phyloP scores from a whole-genome alignment of 2,797 vertebrate genomes.

The Lepus townsendii region DNA sequence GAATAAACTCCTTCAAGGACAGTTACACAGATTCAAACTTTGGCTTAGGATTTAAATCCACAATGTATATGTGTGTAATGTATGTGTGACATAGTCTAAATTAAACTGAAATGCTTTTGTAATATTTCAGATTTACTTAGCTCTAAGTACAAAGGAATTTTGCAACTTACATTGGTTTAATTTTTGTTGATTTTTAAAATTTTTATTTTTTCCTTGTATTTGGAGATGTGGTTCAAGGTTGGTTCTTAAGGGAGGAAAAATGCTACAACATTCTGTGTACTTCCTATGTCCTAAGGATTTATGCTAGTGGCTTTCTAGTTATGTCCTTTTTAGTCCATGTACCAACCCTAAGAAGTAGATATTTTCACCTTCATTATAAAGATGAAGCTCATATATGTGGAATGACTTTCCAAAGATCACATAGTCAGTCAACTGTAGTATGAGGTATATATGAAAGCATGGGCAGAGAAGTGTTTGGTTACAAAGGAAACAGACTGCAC shows the following conservation, averaged over 20 bases:
- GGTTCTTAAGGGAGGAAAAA: neutral
- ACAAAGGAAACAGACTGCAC: neutral
- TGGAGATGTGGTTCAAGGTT: neutral
- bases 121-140: slow-evolving; percentile 28
- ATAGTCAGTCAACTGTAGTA: neutral
- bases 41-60: slow-evolving; percentile 39
- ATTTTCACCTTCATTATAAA: slow-evolving; percentile 19
- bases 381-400: neutral
- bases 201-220: neutral
- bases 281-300: neutral
- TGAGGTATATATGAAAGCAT: neutral
- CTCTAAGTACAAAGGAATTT: neutral
- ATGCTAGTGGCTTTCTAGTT: neutral
- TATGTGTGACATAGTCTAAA: slow-evolving; percentile 13
- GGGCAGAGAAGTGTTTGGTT: neutral
- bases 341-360: neutral
- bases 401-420: neutral
- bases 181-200: neutral
- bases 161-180: neutral
- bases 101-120: neutral
- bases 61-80: slow-evolving; percentile 7
- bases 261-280: neutral
- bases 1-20: slow-evolving; percentile 71
- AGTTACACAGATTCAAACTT: slow-evolving; percentile 52
- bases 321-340: neutral